Evolutionary conservation across 2,888 invertebrate genomes (phyloP), one percentile per base, ranked within the genome.

Genomic region (Dorcus parallelipipedus): DNA sequence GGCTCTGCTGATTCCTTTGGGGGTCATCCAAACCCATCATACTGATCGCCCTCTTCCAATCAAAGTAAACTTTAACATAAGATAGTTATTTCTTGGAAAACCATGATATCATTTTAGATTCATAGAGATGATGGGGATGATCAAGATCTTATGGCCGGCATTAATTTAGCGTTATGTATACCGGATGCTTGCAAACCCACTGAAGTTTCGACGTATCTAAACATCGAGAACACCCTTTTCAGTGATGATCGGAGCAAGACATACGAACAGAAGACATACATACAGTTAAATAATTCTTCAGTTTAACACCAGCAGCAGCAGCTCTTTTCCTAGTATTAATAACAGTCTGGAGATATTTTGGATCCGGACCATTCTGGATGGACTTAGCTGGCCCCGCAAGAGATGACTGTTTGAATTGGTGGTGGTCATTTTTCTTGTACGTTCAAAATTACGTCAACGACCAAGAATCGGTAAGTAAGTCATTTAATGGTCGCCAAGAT

Each of bases 361-460:
- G 66, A 6, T 53, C 61, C 6, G 83, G 83, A 2, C 81, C 84
- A 3, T 68, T 78, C 33, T 84, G 83, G 83, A 65, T 71, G 1
- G 20, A 77, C 8, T 26, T 77, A 9, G 71, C 62, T 38, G 45
- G 64, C 26, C 60, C 51, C 51, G 20, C 64, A 38, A 59, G 63
- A 8, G 52, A 67, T 9, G 60, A 45, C 10, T 81, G 81, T 60
- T 62, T 68, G 23, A 60, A 70, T 1, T 67, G 71, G 49, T 80
- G 81, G 80, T 81, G 80, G 80, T 54, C 72, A 8, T 70, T 72
- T 17, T 49, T 80, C 17, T 65, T 80, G 0, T 81, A 78, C 59
- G 62, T 80, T n/a, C 78, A 79, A 59, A 81, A 80, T 65, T 78
- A 75, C 50, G 64, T 71, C 23, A 69, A 73, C 51, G 39, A 51